Evolutionary conservation across 1,140 invertebrate species (phyloP).

Genomic region (Cyclargus thomasi): DNA sequence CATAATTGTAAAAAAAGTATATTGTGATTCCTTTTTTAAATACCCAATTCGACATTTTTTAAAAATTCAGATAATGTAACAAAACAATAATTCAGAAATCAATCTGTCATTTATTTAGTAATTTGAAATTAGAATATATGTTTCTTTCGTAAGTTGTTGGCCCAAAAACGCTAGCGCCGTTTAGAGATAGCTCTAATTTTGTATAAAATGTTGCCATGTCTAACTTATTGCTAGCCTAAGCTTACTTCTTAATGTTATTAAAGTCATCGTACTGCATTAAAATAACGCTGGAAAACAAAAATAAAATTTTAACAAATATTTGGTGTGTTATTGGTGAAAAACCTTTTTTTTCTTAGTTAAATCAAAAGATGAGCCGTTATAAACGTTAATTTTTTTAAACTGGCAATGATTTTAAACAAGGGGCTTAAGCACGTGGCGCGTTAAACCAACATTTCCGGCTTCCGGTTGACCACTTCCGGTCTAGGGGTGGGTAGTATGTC

Average conservation of each 20-base stretch:
- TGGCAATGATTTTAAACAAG: not conserved
- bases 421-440: constrained; percentile 14
- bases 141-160: not conserved
- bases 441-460: constrained; percentile 34
- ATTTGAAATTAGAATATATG: not conserved
- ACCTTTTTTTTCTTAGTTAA: not conserved
- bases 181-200: constrained; percentile 25
- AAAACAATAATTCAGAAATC: not conserved
- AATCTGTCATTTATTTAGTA: not conserved
- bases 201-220: constrained; percentile 49
- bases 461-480: constrained; percentile 42
- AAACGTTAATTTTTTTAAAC: not conserved
- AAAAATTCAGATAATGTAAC: too few species aligned
- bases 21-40: too few species aligned
- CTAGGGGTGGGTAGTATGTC: constrained; percentile 33
- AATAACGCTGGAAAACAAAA: constrained; percentile 45
- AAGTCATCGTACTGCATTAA: constrained; percentile 60
- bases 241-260: constrained; percentile 70
- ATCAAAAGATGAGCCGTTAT: not conserved
- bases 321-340: constrained; percentile 8
- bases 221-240: constrained; percentile 58
- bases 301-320: constrained; percentile 18
- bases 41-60: too few species aligned
- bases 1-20: not conserved
- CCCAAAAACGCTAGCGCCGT: constrained; percentile 22